Evolutionary conservation across 1,140 invertebrate genomes (phyloP), one percentile per base, ranked within the genome.

Genomic region (Argopecten irradians): DNA sequence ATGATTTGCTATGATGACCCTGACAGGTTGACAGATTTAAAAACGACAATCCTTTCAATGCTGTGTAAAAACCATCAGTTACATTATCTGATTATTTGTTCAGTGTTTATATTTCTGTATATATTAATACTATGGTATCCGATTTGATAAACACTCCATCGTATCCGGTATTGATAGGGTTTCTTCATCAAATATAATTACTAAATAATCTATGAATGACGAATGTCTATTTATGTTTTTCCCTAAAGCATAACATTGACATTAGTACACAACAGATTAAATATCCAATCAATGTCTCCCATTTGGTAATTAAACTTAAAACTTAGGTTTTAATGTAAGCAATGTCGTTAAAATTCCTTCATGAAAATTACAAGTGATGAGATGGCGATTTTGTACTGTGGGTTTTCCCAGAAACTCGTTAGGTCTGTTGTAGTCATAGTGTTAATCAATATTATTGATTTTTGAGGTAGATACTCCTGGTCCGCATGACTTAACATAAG

Each of bases 401-500:
- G 55, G 55, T 71, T 71, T 71, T 71, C 8, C 55, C 55, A 28
- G 55, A 71, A 71, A n/a, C 55, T 71, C 55, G 55, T 71, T 71
- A 71, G 22, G 55, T 7, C n/a, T 28, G 55, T 28, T 8, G 13
- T 8, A 39, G 36, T 39, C 22, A 71, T 28, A 28, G 55, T 71
- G n/a, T n/a, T n/a, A 28, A 71, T 71, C 55, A 71, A 71, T 71
- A 71, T 71, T 16, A 28, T 71, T 71, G 55, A 71, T 71, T 71
- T 71, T 16, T 28, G n/a, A 28, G 55, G 22, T 71, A 28, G 55
- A 8, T 71, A 16, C 28, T 71, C 28, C n/a, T n/a, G 0, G 2
- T 71, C 1, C n/a, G n/a, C 55, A 5, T 71, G 55, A 71, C 55
- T 28, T 2, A 28, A 71, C 55, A 71, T n/a, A 1, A n/a, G 36